Percentiles rank a stretch among this genome's conserved stretches.
These are phyloP conservation scores for Allolobophora icterica DNA, from an alignment of 2,888 invertebrate genomes.

Conservation along the genomic window DNA sequence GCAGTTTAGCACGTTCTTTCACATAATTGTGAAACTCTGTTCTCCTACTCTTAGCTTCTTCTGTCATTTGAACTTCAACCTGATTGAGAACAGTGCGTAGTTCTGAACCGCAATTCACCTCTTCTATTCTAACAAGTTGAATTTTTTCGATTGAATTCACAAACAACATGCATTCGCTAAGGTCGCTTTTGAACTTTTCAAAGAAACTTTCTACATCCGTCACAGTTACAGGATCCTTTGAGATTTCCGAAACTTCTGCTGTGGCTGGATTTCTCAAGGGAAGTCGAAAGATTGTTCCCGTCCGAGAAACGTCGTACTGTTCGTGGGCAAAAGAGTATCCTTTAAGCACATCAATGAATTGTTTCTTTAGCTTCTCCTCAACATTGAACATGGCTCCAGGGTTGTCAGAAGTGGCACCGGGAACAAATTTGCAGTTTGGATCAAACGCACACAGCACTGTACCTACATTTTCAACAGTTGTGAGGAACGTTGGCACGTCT, in stretches of 20 bases:
- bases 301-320: conserved; percentile 36
- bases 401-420: conserved; percentile 48
- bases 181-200: conserved; percentile 50
- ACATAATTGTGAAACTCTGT: conserved; percentile 18
- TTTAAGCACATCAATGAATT: conserved; percentile 51
- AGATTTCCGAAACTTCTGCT: conserved; percentile 52
- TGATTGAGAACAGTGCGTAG: conserved; percentile 27
- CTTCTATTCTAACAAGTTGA: conserved; percentile 45
- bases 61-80: conserved; percentile 39
- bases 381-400: conserved; percentile 51
- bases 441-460: conserved; percentile 57
- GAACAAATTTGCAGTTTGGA: conserved; percentile 55
- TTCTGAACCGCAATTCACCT: conserved; percentile 24
- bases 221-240: conserved; percentile 44
- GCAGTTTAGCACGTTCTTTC: conserved; percentile 39
- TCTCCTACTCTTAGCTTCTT: neutral
- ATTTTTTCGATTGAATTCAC: conserved; percentile 55
- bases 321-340: conserved; percentile 53
- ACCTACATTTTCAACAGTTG: conserved; percentile 52
- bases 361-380: conserved; percentile 39
- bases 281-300: conserved; percentile 57
- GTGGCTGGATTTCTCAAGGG: conserved; percentile 55
- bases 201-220: conserved; percentile 49
- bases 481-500: conserved; percentile 60
- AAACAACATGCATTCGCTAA: conserved; percentile 55